Conservation (phyloP, 2,888 invertebrate species). For the Aelia acuminata region DNA sequence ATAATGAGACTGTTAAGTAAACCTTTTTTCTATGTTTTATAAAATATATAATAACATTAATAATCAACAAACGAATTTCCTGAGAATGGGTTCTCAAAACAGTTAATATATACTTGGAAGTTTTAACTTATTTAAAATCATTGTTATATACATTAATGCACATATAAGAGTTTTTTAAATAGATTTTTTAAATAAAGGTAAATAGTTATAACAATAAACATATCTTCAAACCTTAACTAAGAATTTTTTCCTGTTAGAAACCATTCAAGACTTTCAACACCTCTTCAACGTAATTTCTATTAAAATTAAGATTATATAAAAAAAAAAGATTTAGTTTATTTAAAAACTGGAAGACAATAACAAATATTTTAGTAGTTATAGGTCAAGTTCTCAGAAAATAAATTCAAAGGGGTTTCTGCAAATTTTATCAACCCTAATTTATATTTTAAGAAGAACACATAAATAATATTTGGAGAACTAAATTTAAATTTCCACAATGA, state of each 20-base stretch:
- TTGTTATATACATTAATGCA: background rate
- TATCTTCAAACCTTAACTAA: background rate
- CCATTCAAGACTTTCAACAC: background rate
- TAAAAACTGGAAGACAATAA: slow-evolving; percentile 56
- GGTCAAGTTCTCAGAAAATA: background rate
- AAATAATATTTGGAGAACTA: background rate
- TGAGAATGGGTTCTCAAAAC: background rate
- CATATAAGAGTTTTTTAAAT: background rate
- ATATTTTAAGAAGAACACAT: background rate
- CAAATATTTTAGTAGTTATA: slow-evolving; percentile 40
- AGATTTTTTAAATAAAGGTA: background rate
- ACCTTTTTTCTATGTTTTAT: background rate
- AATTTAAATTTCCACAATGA: background rate
- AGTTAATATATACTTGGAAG: background rate
- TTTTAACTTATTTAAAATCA: background rate
- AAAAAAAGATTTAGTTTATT: background rate
- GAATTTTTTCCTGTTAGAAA: slow-evolving; percentile 1
- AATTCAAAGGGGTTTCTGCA: background rate
- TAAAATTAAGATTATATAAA: background rate
- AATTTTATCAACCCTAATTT: slow-evolving; percentile 33
- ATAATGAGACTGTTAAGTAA: background rate
- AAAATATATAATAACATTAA: background rate
- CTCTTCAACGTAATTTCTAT: background rate
- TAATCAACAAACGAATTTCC: background rate
- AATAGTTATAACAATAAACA: background rate